Evolutionary conservation across 2,797 vertebrate species (phyloP), one percentile per base, ranked within the genome.

Genomic region (Scarus forsteni): DNA sequence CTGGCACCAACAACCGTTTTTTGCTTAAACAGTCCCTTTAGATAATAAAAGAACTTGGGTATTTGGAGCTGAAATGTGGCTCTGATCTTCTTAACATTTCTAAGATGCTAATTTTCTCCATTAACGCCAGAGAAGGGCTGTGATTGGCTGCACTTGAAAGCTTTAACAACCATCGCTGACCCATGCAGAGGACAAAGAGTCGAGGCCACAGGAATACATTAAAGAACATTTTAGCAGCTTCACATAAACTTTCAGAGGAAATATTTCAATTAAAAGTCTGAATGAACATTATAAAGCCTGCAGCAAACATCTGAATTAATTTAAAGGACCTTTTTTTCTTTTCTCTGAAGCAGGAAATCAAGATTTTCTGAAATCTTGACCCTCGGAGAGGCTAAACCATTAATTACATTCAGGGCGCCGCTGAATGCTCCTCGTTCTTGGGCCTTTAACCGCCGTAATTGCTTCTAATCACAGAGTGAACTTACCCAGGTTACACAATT

Each of bases 401-500:
- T 46, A 42, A 69, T 69, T 45, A 45, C 56, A 70, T 39, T 6
- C 12, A 50, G 44, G 44, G 10, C 51, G 13, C 16, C 18, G 1
- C 40, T n/a, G 15, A 16, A 54, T 40, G 34, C 44, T 50, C 8
- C 46, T 19, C 19, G 42, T 11, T 19, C 14, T 27, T n/a, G 7
- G n/a, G n/a, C 12, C 36, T 75, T 64, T 57, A 34, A 58, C 39
- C 48, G 51, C 18, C 34, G 18, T 27, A 35, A 64, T 50, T 12
- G 44, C 34, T 35, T 81, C 3, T 70, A 36, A 55, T 60, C 27
- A 1, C 63, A 61, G 51, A 35, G 1, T 64, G 48, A 74, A 43
- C 38, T 65, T 43, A 18, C 40, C 12, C 34, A 40, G 48, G 49
- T 76, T 59, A 49, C 45, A 35, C n/a, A 59, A 66, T 64, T 56